Evolutionary conservation across 2,888 invertebrate species (phyloP).

Genomic region (Cecidostiba fungosa): DNA sequence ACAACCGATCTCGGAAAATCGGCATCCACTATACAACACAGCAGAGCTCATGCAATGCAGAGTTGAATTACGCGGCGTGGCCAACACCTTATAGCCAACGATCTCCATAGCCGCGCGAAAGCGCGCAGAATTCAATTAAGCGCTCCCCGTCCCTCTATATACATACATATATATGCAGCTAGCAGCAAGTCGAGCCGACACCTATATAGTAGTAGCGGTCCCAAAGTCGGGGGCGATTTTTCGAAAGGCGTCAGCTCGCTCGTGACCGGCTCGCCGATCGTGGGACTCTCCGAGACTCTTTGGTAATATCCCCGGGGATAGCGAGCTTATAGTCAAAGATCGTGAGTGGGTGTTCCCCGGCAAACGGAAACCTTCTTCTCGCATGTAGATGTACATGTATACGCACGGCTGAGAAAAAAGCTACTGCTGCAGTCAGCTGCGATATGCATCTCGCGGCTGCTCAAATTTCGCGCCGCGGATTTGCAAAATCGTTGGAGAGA

Average conservation of each 20-base stretch:
- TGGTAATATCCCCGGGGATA: slow-evolving; percentile 44
- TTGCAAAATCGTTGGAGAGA: slow-evolving; percentile 26
- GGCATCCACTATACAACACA: neutral
- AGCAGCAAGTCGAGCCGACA: slow-evolving; percentile 1
- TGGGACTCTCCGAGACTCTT: slow-evolving; percentile 51
- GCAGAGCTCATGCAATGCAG: slow-evolving; percentile 6
- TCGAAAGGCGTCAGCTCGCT: slow-evolving; percentile 41
- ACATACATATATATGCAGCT: neutral
- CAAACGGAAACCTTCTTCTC: slow-evolving; percentile 29
- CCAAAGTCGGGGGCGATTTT: slow-evolving; percentile 29
- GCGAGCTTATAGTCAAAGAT: slow-evolving; percentile 52
- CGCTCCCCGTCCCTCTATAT: neutral
- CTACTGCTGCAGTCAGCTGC: neutral
- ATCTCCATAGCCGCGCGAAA: slow-evolving; percentile 17
- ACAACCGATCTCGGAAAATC: neutral
- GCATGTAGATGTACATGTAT: neutral
- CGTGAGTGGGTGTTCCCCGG: slow-evolving; percentile 75
- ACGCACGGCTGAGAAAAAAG: neutral
- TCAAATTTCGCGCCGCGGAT: slow-evolving; percentile 42
- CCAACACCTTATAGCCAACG: neutral
- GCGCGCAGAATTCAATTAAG: slow-evolving; percentile 50
- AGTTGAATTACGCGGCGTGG: neutral
- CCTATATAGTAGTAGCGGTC: neutral
- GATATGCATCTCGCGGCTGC: slow-evolving; percentile 42
- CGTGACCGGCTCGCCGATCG: slow-evolving; percentile 47